Evolutionary conservation across 2,113 vertebrate genomes (phyloP).

Genomic region (Oreochromis aureus): DNA sequence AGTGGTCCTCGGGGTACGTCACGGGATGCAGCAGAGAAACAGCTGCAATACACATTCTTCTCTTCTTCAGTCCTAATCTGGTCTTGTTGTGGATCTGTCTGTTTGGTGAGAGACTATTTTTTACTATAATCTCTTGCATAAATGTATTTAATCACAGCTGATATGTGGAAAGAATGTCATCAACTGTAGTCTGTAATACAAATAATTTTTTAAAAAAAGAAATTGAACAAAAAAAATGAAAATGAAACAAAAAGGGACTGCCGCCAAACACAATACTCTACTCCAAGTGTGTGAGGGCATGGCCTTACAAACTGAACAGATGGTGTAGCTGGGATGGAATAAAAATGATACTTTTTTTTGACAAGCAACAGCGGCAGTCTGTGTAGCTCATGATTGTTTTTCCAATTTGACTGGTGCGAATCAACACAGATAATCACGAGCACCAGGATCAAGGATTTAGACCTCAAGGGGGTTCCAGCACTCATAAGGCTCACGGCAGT

Average conservation of each 20-base stretch:
- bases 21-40: not conserved
- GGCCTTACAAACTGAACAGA: slow-evolving; percentile 41
- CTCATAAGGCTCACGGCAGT: slow-evolving; percentile 17
- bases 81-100: not conserved
- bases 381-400: slow-evolving; percentile 55
- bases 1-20: slow-evolving; percentile 1
- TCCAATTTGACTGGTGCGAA: slow-evolving; percentile 48
- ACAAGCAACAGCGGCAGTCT: slow-evolving; percentile 24
- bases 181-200: not conserved
- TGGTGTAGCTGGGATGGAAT: slow-evolving; percentile 22
- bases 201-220: not conserved
- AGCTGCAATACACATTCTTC: not conserved
- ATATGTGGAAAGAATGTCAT: not conserved
- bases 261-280: not conserved
- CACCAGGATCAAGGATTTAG: slow-evolving; percentile 58
- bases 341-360: slow-evolving; percentile 26
- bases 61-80: not conserved
- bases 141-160: not conserved
- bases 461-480: slow-evolving; percentile 22
- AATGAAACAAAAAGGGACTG: not conserved
- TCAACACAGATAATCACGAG: slow-evolving; percentile 56
- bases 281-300: not conserved
- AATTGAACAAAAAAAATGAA: not conserved
- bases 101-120: not conserved
- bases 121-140: not conserved